Evolutionary conservation across 2,113 vertebrate species (phyloP), one percentile per base, ranked within the genome.

Genomic region (Ramphastos sulfuratus): DNA sequence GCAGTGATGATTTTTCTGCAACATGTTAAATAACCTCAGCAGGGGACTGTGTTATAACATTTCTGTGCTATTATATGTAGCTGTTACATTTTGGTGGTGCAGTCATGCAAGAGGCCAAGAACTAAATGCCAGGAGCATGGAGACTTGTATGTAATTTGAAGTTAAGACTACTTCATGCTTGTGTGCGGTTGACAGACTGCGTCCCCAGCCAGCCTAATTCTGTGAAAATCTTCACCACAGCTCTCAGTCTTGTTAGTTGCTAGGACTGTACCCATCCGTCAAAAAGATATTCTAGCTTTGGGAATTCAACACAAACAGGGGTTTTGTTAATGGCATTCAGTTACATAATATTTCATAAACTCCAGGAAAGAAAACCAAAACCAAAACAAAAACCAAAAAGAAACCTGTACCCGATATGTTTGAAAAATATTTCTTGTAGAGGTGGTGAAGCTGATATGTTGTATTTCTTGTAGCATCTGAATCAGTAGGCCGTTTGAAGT

Each of bases 151-250:
- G 33, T 28, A 67, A 82, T 67, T 63, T 81, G 48, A 89, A 91
- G 4, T 52, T 35, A 31, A 31, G 18, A 14, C 23, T 63, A 3
- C 44, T 42, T 46, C 13, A 20, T 74, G 66, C 15, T 21, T 27
- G 18, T 6, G 10, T 60, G 10, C 5, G 5, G 23, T 58, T 2
- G 4, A 20, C 16, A 37, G 35, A 31, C 7, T 0, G 1, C 28
- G 64, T 85, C 15, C 16, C 4, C 10, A 42, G 11, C 19, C 37
- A 27, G 12, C 8, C 25, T 37, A 83, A 31, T 71, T 48, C 56
- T 69, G 23, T 69, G 48, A 69, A 77, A 74, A 78, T 30, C 15
- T 37, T 52, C 39, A 31, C 44, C 19, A 37, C 6, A 13, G 9
- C 3, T 30, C 11, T 50, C 9, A 0, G 24, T 83, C 4, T 71